These are phyloP conservation scores for Chymomyza costata DNA, from an alignment of 1,140 invertebrate genomes.

Conservation along the genomic window DNA sequence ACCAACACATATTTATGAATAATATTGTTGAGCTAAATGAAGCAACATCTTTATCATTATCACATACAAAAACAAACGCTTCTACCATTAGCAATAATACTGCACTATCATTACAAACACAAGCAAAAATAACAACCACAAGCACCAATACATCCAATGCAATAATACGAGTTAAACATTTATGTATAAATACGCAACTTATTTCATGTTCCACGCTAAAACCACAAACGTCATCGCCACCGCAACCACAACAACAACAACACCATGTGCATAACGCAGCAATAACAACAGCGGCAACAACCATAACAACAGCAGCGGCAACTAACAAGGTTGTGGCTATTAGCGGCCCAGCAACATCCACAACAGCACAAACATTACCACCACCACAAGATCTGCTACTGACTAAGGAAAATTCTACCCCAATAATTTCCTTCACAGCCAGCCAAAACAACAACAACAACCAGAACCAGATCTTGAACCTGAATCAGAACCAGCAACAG, in stretches of 20 bases:
- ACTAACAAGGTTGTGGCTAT: too few relatives aligned
- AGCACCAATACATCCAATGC: conserved; percentile 4
- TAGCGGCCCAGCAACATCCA: neutral
- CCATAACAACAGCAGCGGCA: too few relatives aligned
- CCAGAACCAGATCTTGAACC: conserved; percentile 2
- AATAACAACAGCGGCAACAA: too few relatives aligned
- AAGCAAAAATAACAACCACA: conserved; percentile 5
- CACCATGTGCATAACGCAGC: too few relatives aligned
- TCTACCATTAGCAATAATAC: conserved; percentile 9
- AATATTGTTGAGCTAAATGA: conserved; percentile 34
- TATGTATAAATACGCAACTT: too few relatives aligned
- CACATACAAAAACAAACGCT: neutral
- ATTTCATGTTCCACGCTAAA: too few relatives aligned
- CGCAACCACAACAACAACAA: too few relatives aligned
- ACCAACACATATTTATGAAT: conserved; percentile 39
- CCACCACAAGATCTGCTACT: conserved; percentile 25
- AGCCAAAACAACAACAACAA: conserved; percentile 10
- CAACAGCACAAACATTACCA: conserved; percentile 8
- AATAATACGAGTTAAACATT: too few relatives aligned
- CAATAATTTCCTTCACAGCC: conserved; percentile 42
- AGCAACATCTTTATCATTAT: conserved; percentile 22
- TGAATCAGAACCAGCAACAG: too few relatives aligned
- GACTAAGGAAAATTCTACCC: conserved; percentile 23
- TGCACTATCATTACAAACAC: conserved; percentile 10
- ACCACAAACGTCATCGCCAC: too few relatives aligned